Percentiles rank a stretch among this genome's conserved stretches.
Conservation (phyloP, 2,113 vertebrate species). For the Engystomops pustulosus region DNA sequence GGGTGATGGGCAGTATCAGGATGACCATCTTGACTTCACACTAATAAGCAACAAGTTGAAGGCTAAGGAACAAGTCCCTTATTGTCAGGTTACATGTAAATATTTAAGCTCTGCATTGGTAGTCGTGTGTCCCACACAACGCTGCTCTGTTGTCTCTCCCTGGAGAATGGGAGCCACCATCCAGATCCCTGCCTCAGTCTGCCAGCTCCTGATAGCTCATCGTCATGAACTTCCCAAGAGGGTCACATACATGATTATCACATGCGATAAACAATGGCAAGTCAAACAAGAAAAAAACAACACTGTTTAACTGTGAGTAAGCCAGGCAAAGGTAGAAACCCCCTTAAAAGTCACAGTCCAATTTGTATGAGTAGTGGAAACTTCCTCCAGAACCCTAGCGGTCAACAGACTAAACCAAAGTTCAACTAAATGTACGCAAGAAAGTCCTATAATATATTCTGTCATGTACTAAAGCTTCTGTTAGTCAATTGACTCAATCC, state of each 20-base stretch:
- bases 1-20: conserved; percentile 68
- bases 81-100: conserved; percentile 83
- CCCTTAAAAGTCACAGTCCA: not conserved
- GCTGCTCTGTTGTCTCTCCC: conserved; percentile 81
- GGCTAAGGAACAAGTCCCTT: conserved; percentile 76
- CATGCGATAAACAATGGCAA: not conserved
- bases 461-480: not conserved
- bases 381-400: not conserved
- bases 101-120: conserved; percentile 79
- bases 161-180: conserved; percentile 72
- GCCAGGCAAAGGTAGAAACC: not conserved
- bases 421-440: not conserved
- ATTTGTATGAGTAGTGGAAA: no score
- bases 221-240: not conserved
- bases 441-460: not conserved
- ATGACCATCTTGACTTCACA: conserved; percentile 66
- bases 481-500: not conserved
- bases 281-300: not conserved
- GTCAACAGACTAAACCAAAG: not conserved
- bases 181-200: conserved; percentile 67
- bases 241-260: not conserved
- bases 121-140: conserved; percentile 81
- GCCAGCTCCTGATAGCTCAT: not conserved
- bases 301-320: not conserved
- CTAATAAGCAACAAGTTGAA: conserved; percentile 70